A percentile compares a stretch with the other conserved stretches of the same genome.
Conservation (phyloP, 2,888 invertebrate species). For the Tanytarsus gracilentus region DNA sequence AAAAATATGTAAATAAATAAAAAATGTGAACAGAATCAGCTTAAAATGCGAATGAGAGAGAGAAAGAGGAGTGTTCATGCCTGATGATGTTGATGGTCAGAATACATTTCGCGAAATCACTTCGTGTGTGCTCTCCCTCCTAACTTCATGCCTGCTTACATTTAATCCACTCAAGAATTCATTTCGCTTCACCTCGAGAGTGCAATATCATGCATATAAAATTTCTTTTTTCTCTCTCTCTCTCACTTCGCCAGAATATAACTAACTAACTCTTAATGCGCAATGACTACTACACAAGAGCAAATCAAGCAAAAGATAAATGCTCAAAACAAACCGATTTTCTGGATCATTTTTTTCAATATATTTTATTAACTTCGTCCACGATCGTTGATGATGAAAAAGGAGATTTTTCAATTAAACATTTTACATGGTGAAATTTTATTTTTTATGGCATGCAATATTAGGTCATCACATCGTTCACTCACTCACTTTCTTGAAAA, state of each 20-base stretch:
- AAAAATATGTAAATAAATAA: slow-evolving; percentile 17
- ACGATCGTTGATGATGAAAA: not conserved
- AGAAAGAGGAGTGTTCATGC: too few relatives aligned
- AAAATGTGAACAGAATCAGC: slow-evolving; percentile 5
- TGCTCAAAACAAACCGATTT: slow-evolving; percentile 11
- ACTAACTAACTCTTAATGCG: too few relatives aligned
- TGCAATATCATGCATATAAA: too few relatives aligned
- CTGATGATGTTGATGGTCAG: too few relatives aligned
- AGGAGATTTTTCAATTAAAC: slow-evolving; percentile 19
- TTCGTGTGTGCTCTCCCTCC: not conserved
- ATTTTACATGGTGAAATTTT: not conserved
- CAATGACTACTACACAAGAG: not conserved
- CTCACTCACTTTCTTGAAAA: not conserved
- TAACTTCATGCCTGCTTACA: not conserved
- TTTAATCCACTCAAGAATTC: not conserved
- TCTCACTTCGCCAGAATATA: too few relatives aligned
- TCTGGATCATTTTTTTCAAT: slow-evolving; percentile 12
- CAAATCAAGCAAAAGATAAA: not conserved
- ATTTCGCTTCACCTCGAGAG: not conserved
- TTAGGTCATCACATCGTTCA: not conserved
- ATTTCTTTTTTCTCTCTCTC: too few relatives aligned
- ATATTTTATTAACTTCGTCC: not conserved
- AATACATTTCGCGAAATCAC: too few relatives aligned
- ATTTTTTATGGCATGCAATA: not conserved
- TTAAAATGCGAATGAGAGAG: not conserved